Conservation (phyloP, 2,113 vertebrate genomes). For the Mobula hypostoma region DNA sequence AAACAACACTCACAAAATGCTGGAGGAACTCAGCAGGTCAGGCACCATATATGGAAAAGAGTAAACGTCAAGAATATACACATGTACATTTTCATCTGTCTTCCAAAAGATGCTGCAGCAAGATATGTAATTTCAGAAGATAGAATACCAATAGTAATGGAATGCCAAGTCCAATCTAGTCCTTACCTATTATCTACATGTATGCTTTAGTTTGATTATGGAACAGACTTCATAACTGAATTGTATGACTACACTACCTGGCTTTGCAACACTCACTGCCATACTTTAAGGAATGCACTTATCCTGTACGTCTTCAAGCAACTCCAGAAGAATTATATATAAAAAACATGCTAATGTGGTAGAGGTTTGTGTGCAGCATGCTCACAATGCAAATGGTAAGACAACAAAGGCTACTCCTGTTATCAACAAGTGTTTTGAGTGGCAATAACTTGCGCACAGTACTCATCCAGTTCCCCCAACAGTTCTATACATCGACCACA, state of each 20-base stretch:
- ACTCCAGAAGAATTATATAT: neutral
- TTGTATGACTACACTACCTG: neutral
- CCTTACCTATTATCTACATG: conserved; percentile 10
- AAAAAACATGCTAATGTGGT: neutral
- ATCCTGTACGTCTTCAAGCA: neutral
- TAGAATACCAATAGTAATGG: neutral
- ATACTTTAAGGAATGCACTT: neutral
- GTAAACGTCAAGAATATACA: too few relatives aligned
- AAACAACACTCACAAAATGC: too few relatives aligned
- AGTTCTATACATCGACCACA: neutral
- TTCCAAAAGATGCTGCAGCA: neutral
- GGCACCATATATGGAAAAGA: too few relatives aligned
- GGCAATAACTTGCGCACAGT: neutral
- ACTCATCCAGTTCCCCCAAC: neutral
- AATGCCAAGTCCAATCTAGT: neutral
- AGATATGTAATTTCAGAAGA: neutral
- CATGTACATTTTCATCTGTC: neutral
- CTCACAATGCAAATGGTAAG: neutral
- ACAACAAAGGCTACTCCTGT: neutral
- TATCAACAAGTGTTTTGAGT: neutral
- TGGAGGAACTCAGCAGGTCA: too few relatives aligned
- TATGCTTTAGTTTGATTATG: neutral
- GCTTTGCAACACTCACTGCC: neutral
- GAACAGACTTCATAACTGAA: neutral
- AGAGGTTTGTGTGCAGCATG: neutral